These are phyloP conservation scores for Rhynchotus rufescens DNA, from an alignment of 2,797 vertebrate species.

Conservation along the genomic window DNA sequence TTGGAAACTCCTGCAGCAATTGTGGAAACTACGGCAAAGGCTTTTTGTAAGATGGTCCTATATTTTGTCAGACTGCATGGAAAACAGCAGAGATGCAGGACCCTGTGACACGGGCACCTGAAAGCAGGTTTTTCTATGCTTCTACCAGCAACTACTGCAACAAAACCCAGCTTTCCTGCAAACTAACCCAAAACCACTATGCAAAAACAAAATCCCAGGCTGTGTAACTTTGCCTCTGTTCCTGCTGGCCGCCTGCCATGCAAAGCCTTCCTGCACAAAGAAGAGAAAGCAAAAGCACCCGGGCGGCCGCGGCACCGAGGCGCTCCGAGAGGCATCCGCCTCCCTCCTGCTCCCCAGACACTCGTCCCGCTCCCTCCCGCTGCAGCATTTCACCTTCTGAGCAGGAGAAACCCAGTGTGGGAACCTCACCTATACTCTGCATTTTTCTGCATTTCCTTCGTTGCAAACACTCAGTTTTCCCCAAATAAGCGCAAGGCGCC, in stretches of 20 bases:
- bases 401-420: rapidly evolving
- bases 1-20: neutral
- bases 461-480: rapidly evolving
- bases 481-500: neutral
- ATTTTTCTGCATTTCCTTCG: rapidly evolving
- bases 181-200: neutral
- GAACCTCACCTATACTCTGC: neutral
- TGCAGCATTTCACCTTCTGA: rapidly evolving
- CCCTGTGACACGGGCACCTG: too few relatives aligned
- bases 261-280: rapidly evolving
- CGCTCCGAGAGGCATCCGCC: too few relatives aligned
- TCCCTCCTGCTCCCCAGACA: too few relatives aligned
- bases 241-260: neutral
- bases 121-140: neutral
- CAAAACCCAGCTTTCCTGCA: neutral
- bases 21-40: neutral
- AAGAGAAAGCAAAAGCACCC: neutral
- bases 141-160: rapidly evolving
- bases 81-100: neutral
- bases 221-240: neutral
- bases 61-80: neutral
- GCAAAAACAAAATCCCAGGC: neutral
- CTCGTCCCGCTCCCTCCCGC: rapidly evolving
- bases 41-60: neutral
- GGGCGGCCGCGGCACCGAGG: too few relatives aligned